Conservation (phyloP, 2,113 vertebrate genomes). For the Phycodurus eques region DNA sequence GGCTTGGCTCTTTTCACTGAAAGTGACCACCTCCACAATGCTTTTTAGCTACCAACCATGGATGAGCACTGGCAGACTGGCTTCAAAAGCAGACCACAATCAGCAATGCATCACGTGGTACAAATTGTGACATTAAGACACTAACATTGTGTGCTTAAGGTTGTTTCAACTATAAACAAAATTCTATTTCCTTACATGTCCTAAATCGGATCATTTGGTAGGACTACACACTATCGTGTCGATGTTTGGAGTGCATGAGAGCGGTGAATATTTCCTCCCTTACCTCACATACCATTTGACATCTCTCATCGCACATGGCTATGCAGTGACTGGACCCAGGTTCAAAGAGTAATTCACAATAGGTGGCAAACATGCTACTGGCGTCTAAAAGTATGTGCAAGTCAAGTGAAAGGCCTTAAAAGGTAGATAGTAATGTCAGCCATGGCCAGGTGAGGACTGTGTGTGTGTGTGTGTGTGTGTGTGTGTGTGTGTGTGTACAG, state of each 20-base stretch:
- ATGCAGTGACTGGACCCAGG: constrained; percentile 39
- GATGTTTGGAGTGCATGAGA: constrained; percentile 6
- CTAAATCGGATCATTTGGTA: not conserved
- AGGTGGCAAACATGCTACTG: constrained; percentile 4
- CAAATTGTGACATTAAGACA: not conserved
- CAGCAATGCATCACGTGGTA: not conserved
- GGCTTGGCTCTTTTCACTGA: constrained; percentile 36
- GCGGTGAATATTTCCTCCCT: constrained; percentile 25
- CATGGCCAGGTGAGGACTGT: no score
- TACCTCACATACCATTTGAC: constrained; percentile 33
- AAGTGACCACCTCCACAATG: constrained; percentile 41
- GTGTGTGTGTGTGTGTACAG: no score
- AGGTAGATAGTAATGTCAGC: not conserved
- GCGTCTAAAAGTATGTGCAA: not conserved
- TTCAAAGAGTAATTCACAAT: constrained; percentile 8
- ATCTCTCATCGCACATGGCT: constrained; percentile 42
- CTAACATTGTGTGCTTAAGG: not conserved
- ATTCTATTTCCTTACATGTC: not conserved
- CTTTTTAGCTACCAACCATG: constrained; percentile 28
- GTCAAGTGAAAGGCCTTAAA: not conserved
- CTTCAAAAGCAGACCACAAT: constrained; percentile 22
- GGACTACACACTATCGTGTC: constrained; percentile 13
- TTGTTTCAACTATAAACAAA: not conserved
- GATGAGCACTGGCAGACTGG: constrained; percentile 14
- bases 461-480: no score